Conservation (phyloP, 2,797 vertebrate genomes). For the Pangasius sanitwongsei region DNA sequence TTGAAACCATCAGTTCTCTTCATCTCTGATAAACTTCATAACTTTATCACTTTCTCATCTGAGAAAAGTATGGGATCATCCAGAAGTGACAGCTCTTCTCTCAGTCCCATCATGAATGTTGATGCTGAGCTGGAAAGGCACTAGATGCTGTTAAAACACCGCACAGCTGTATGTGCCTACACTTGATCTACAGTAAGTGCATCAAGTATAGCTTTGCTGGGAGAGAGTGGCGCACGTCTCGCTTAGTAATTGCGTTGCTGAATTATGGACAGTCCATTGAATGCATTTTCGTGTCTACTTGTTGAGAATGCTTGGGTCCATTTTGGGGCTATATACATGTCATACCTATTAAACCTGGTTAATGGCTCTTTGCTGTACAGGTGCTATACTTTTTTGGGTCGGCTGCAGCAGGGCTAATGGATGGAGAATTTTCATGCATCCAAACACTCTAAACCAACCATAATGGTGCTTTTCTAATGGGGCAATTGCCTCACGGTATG, state of each 20-base stretch:
- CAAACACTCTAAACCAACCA: conserved; percentile 37
- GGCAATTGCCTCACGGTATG: conserved; percentile 1
- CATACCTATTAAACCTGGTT: conserved; percentile 51
- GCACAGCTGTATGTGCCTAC: conserved; percentile 7
- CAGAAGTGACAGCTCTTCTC: conserved; percentile 20
- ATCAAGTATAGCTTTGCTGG: conserved; percentile 30
- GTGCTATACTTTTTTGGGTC: conserved; percentile 48
- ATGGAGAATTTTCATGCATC: conserved; percentile 31
- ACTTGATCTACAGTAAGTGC: conserved; percentile 50
- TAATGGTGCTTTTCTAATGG: conserved; percentile 23
- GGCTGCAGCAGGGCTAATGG: conserved; percentile 53
- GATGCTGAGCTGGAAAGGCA: conserved; percentile 30
- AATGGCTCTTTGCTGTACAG: conserved; percentile 53
- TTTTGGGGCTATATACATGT: conserved; percentile 53
- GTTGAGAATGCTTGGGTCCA: conserved; percentile 39
- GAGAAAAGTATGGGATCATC: conserved; percentile 10
- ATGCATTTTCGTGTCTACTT: conserved; percentile 59
- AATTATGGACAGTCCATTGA: conserved; percentile 54
- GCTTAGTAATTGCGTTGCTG: conserved; percentile 27
- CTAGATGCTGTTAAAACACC: conserved; percentile 25
- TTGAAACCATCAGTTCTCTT: conserved; percentile 12
- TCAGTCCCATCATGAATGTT: conserved; percentile 6
- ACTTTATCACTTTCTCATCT: conserved; percentile 10
- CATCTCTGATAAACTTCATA: conserved; percentile 10
- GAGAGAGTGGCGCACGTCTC: conserved; percentile 8